phyloP scores from a whole-genome alignment of 2,113 vertebrate genomes.

The Rafetus swinhoei region DNA sequence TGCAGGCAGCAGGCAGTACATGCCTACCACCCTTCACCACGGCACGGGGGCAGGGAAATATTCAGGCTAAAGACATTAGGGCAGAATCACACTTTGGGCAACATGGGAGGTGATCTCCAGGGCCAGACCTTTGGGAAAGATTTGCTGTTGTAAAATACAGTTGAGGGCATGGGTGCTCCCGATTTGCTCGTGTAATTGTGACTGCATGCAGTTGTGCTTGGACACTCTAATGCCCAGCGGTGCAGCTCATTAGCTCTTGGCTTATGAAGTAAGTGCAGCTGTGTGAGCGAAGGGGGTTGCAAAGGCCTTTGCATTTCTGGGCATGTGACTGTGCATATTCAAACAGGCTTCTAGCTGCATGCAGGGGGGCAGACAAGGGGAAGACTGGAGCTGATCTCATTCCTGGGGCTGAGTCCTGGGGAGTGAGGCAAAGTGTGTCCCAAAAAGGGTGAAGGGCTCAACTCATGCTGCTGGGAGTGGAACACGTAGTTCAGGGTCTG shows the following conservation, averaged over 20 bases:
- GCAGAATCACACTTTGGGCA: background rate
- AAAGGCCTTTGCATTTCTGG: background rate
- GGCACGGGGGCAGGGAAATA: background rate
- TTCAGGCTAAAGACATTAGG: background rate
- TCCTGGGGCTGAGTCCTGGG: background rate
- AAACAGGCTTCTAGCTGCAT: background rate
- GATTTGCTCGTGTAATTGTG: background rate
- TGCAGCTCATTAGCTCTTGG: background rate
- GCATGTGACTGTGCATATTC: background rate
- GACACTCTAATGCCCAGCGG: background rate
- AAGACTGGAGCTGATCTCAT: background rate
- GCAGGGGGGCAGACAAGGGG: background rate
- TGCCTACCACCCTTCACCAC: background rate
- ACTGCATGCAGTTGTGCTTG: background rate
- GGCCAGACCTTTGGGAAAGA: background rate
- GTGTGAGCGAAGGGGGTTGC: background rate
- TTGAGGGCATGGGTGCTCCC: background rate
- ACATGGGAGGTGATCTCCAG: background rate
- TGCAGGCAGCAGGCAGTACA: background rate
- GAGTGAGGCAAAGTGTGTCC: background rate
- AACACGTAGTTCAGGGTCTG: accelerated
- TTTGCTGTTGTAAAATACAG: background rate
- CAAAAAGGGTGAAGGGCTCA: background rate
- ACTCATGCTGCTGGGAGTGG: background rate
- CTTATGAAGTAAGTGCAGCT: background rate